Base-by-base conservation (phyloP, 2,797 vertebrate genomes). In the Labroides dimidiatus region DNA sequence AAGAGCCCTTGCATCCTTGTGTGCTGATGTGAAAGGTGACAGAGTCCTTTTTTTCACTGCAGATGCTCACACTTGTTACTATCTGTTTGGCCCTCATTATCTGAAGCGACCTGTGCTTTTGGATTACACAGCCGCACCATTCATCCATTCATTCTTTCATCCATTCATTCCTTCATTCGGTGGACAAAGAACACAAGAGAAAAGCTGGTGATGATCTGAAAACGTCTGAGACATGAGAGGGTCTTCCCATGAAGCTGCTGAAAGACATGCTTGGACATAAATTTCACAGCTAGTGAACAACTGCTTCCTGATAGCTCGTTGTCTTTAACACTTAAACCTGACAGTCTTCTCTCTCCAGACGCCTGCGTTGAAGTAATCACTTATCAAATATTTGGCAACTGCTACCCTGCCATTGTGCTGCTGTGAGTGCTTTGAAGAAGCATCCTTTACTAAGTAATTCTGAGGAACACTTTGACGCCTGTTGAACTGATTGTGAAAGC, bases 1-100 rank as follows among this genome's bases (percentile, higher is more conserved):
- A 69, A 81, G 81, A 84, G 76, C 77, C 66, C 78, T 76, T 78
- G 41, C 66, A 79, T 84, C 50, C 43, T 55, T 68, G 68, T 54
- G 50, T 64, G 63, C 58, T 67, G 64, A 69, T 69, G 53, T 71
- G 66, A 84, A 63, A 76, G 80, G 82, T 77, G 72, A 77, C 62
- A 56, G 56, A 81, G 54, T 60, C 70, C 62, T 69, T 80, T 75
- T 64, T 69, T 80, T 75, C 51, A 86, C 23, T 71, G 8, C 11
- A 36, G 8, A 69, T 30, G 49, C 54, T 74, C 60, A 68, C 64
- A 85, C 81, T 66, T 84, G 87, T 81, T 86, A 78, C 74, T 42
- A 61, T 66, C 69, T 69, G 54, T 49, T 54, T 74, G 53, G n/a
- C 58, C 45, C 63, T 82, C 58, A 54, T 78, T 82, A 81, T 84